Conservation (phyloP, 2,797 vertebrate species). For the Rhodeus uyekii region DNA sequence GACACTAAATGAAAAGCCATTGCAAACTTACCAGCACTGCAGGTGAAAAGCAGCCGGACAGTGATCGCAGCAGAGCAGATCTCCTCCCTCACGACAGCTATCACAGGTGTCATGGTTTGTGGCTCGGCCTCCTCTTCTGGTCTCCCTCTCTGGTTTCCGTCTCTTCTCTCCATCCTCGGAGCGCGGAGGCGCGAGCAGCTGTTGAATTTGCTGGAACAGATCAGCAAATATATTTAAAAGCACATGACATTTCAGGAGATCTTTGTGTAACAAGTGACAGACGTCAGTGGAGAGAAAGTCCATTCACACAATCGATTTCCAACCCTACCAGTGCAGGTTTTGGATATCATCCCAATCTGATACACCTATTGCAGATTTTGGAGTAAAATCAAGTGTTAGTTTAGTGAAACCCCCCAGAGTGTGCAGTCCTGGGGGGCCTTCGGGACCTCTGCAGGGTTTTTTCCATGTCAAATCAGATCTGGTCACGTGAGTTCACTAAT, state of each 20-base stretch:
- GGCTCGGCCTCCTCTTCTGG: constrained; percentile 91
- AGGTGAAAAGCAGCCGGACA: constrained; percentile 97
- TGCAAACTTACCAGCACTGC: constrained; percentile 88
- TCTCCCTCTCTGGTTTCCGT: constrained; percentile 90
- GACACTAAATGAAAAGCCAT: background rate
- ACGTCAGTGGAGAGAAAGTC: background rate
- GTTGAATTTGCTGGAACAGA: constrained; percentile 90
- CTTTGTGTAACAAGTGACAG: too few species aligned
- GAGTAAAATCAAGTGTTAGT: background rate
- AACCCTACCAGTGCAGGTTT: background rate
- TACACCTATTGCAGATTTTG: background rate
- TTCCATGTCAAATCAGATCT: constrained; percentile 2
- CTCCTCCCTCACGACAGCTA: constrained; percentile 96
- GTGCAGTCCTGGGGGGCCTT: background rate
- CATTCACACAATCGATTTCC: background rate
- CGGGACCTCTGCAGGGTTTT: background rate
- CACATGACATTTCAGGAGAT: too few species aligned
- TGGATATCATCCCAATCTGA: background rate
- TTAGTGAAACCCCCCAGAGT: background rate
- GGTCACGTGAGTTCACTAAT: background rate
- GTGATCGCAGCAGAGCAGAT: constrained; percentile 95
- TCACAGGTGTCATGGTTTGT: constrained; percentile 99
- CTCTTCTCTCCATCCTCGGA: constrained; percentile 93
- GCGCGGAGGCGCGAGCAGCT: constrained; percentile 93
- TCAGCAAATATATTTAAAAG: background rate